Conservation (phyloP, 2,113 vertebrate species). For the Prunella himalayana region DNA sequence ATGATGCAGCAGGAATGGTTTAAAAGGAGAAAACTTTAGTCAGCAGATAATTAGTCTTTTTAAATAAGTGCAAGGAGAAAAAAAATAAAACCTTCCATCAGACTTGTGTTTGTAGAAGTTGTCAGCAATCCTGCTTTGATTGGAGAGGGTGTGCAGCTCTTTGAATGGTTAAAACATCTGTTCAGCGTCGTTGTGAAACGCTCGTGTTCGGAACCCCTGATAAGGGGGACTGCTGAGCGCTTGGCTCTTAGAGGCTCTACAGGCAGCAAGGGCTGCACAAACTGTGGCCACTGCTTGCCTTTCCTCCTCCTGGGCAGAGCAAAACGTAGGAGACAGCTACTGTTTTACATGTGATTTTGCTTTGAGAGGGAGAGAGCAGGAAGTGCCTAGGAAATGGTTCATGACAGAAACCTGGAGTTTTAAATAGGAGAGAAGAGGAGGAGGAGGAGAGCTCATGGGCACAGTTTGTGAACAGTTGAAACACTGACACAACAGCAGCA, state of each 20-base stretch:
- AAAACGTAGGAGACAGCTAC: slow-evolving; percentile 44
- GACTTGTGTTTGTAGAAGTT: slow-evolving; percentile 12
- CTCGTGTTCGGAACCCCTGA: slow-evolving; percentile 61
- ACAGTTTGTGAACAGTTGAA: slow-evolving; percentile 42
- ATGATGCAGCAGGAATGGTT: slow-evolving; percentile 42
- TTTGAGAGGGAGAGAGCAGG: slow-evolving; percentile 45
- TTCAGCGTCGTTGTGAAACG: slow-evolving; percentile 68
- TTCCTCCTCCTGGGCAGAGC: slow-evolving; percentile 55
- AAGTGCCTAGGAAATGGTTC: slow-evolving; percentile 51
- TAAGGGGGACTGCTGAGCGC: slow-evolving; percentile 61
- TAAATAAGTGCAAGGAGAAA: not conserved
- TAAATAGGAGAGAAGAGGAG: slow-evolving; percentile 44
- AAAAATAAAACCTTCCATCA: not conserved
- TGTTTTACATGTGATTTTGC: slow-evolving; percentile 39
- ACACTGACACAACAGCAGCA: slow-evolving; percentile 31
- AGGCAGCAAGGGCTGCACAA: slow-evolving; percentile 48
- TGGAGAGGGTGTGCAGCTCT: slow-evolving; percentile 54
- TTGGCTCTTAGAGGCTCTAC: slow-evolving; percentile 38
- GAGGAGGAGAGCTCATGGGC: slow-evolving; percentile 42
- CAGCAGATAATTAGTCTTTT: slow-evolving; percentile 44
- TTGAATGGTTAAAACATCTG: slow-evolving; percentile 74
- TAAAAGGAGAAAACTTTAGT: slow-evolving; percentile 27
- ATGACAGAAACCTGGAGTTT: slow-evolving; percentile 38
- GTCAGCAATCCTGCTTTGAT: slow-evolving; percentile 57
- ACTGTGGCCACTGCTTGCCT: slow-evolving; percentile 59